Conservation (phyloP, 92 coral and sea anemone genomes). For the Scolanthus callimorphus region DNA sequence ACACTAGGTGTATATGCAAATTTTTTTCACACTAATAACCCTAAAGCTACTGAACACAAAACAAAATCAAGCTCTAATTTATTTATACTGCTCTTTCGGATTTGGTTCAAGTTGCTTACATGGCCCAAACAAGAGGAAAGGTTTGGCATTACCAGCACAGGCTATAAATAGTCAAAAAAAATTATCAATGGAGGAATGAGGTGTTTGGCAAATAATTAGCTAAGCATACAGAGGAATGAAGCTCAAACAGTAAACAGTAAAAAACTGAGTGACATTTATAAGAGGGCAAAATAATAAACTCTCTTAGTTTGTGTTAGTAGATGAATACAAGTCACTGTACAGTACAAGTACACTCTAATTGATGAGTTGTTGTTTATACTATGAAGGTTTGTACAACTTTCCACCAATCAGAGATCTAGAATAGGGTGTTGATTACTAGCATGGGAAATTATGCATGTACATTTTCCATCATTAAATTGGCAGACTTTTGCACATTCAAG, state of each 20-base stretch:
- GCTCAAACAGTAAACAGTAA: not conserved
- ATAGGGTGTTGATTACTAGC: not conserved
- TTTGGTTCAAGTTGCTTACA: no score
- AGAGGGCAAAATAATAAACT: not conserved
- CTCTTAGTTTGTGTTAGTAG: no score
- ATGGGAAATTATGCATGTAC: not conserved
- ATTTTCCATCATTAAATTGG: not conserved
- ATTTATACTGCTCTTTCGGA: no score
- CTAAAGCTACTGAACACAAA: no score
- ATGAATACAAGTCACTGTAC: not conserved
- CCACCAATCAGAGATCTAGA: not conserved
- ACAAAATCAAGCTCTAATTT: no score
- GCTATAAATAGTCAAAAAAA: no score
- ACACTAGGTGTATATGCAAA: no score
- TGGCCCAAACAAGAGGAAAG: no score
- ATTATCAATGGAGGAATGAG: no score
- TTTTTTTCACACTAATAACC: no score
- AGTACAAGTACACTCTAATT: not conserved
- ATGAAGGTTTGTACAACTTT: not conserved
- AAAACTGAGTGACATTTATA: not conserved
- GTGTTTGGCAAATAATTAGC: not conserved
- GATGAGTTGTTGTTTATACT: not conserved
- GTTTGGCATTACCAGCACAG: no score
- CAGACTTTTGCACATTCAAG: not conserved
- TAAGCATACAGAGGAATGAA: not conserved